phyloP scores from a whole-genome alignment of 2,113 vertebrate species.

The Sclerurus mexicanus region DNA sequence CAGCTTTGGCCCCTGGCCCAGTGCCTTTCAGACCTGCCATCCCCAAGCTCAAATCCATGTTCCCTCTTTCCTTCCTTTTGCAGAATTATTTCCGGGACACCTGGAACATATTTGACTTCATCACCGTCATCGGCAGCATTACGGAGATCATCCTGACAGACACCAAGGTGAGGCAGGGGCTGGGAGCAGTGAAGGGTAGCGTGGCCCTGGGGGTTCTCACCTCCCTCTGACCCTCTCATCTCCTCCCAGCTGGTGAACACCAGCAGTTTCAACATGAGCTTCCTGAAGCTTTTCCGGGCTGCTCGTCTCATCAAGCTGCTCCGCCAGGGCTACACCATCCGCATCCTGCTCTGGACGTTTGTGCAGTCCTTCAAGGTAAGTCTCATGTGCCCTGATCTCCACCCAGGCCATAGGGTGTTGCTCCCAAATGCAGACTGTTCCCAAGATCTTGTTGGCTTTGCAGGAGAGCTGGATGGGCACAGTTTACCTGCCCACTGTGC shows the following conservation, averaged over 20 bases:
- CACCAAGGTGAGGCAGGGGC: slow-evolving; percentile 75
- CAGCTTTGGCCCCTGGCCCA: neutral
- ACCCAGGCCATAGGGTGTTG: neutral
- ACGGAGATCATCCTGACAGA: slow-evolving; percentile 93
- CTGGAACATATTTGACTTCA: slow-evolving; percentile 99
- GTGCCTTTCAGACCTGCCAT: neutral
- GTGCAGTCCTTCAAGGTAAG: slow-evolving; percentile 97
- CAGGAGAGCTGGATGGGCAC: neutral
- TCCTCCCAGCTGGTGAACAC: slow-evolving; percentile 79
- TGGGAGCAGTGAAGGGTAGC: neutral
- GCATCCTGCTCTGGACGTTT: slow-evolving; percentile 96
- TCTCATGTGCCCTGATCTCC: accelerated
- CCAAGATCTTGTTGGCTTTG: neutral
- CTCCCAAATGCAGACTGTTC: neutral
- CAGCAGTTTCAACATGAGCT: slow-evolving; percentile 95
- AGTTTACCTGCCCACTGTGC: neutral
- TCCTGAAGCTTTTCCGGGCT: slow-evolving; percentile 95
- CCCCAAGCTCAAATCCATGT: accelerated
- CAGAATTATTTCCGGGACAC: slow-evolving; percentile 99
- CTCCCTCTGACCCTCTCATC: neutral
- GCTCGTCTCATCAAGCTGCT: slow-evolving; percentile 98
- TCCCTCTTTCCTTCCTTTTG: neutral
- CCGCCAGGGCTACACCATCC: slow-evolving; percentile 96
- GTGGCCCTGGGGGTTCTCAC: neutral
- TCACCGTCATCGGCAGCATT: slow-evolving; percentile 96